These are phyloP conservation scores for Megaustenia siamemsis DNA, from an alignment of 2,888 invertebrate genomes.

Conservation along the genomic window DNA sequence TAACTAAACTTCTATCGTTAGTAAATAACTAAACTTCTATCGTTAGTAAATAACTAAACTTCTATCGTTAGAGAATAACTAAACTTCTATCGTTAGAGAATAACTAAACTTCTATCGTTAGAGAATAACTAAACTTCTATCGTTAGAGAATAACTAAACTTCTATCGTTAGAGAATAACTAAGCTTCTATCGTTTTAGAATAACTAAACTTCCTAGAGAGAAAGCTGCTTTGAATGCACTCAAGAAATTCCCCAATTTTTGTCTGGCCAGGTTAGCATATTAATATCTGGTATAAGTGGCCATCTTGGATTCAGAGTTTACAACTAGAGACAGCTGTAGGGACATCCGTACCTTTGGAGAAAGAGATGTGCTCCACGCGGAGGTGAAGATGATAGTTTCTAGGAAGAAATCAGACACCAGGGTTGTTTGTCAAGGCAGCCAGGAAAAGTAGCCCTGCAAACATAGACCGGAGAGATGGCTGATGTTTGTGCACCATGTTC, in stretches of 20 bases:
- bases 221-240: background rate
- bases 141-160: background rate
- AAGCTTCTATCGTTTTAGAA: background rate
- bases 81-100: background rate
- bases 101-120: background rate
- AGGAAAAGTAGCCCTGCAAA: background rate
- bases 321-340: background rate
- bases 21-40: background rate
- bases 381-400: background rate
- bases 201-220: too few relatives aligned
- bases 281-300: background rate
- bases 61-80: background rate
- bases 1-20: background rate
- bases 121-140: background rate
- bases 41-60: background rate
- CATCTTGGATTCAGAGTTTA: background rate
- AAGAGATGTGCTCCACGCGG: background rate
- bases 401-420: background rate
- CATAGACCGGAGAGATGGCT: background rate
- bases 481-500: background rate
- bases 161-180: background rate
- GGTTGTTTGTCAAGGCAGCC: background rate
- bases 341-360: background rate
- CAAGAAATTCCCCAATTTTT: background rate
- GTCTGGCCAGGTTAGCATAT: background rate